A percentile compares a stretch with the other conserved stretches of the same genome.
Conservation (phyloP, 2,113 vertebrate species). For the Scomber japonicus region DNA sequence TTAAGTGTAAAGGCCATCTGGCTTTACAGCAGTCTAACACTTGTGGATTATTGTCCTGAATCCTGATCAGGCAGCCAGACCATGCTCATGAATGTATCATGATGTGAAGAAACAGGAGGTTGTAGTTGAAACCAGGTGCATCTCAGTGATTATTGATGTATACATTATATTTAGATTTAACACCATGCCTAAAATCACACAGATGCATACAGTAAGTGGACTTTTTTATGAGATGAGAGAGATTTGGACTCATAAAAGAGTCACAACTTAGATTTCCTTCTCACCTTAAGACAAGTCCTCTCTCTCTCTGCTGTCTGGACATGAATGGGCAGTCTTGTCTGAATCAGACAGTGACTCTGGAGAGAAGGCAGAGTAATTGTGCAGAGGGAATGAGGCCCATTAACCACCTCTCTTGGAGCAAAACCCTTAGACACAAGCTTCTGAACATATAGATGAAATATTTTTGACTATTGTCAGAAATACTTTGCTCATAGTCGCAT, state of each 20-base stretch:
- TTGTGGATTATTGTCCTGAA: background rate
- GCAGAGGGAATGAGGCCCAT: background rate
- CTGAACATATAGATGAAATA: background rate
- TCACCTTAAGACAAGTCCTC: background rate
- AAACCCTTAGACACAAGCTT: background rate
- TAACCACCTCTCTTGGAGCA: background rate
- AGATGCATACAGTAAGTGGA: too few species aligned
- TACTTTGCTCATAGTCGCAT: background rate
- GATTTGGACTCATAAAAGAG: background rate
- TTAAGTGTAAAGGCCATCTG: background rate
- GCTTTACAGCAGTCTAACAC: background rate
- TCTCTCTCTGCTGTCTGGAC: background rate
- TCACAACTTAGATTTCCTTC: background rate
- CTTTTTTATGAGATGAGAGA: background rate
- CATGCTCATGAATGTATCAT: too few species aligned
- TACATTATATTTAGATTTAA: conserved; percentile 2
- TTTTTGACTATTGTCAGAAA: background rate
- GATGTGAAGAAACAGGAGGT: background rate
- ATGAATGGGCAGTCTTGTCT: background rate
- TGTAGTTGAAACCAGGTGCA: background rate
- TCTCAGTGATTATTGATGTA: background rate
- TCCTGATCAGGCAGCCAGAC: background rate
- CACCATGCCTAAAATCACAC: background rate
- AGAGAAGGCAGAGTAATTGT: conserved; percentile 24
- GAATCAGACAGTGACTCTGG: background rate